Percentiles rank a stretch among this genome's conserved stretches.
Conservation (phyloP, 2,888 invertebrate genomes). For the Eupithecia pulchellata region DNA sequence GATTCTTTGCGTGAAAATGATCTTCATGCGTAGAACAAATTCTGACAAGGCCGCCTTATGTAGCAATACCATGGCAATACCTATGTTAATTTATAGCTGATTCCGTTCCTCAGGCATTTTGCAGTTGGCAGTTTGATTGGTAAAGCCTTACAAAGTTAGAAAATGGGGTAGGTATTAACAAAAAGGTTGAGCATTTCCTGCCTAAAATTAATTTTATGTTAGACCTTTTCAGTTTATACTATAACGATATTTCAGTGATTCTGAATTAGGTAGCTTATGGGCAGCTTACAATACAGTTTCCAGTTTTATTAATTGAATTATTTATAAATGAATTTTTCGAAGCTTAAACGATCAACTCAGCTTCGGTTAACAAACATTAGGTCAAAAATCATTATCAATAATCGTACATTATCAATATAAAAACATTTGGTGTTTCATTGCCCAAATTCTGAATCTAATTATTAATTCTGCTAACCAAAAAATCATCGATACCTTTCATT, state of each 20-base stretch:
- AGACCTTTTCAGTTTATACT: conserved; percentile 4
- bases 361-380: too few relatives aligned
- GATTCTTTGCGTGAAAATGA: conserved; percentile 58
- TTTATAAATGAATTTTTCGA: too few relatives aligned
- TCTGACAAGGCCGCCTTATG: conserved; percentile 55
- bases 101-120: conserved; percentile 38
- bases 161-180: conserved; percentile 43
- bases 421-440: too few relatives aligned
- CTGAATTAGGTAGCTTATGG: neutral
- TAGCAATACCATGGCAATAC: conserved; percentile 51
- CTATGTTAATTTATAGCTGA: conserved; percentile 57
- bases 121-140: too few relatives aligned
- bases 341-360: too few relatives aligned
- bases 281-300: neutral
- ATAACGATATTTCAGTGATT: conserved; percentile 7
- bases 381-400: too few relatives aligned
- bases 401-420: too few relatives aligned
- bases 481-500: too few relatives aligned
- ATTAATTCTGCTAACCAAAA: too few relatives aligned
- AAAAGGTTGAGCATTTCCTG: conserved; percentile 31
- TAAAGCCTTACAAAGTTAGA: conserved; percentile 43
- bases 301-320: too few relatives aligned
- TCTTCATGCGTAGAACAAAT: conserved; percentile 62
- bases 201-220: conserved; percentile 18
- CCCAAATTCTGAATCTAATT: too few relatives aligned